A percentile compares a stretch with the other conserved stretches of the same genome.
Evolutionary conservation across 2,888 invertebrate genomes (phyloP).

Genomic region (Oithona nana): DNA sequence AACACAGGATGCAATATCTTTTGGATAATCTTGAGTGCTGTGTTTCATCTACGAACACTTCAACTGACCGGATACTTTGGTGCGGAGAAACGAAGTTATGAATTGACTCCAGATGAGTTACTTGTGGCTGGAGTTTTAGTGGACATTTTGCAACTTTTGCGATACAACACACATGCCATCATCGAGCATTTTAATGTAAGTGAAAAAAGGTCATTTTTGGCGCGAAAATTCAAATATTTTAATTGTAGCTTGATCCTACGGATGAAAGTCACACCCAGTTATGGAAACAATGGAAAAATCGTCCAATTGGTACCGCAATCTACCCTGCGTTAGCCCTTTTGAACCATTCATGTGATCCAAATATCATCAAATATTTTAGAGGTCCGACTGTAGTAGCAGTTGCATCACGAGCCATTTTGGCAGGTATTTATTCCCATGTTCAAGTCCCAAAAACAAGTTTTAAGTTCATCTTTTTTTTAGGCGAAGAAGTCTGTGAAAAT

Average conservation of each 20-base stretch:
- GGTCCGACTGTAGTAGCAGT: background rate
- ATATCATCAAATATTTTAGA: background rate
- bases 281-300: background rate
- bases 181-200: too few relatives aligned
- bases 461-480: background rate
- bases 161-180: constrained; percentile 6
- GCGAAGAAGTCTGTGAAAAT: constrained; percentile 8
- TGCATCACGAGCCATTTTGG: constrained; percentile 2
- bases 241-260: too few relatives aligned
- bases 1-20: background rate
- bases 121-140: background rate
- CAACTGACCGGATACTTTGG: constrained; percentile 11
- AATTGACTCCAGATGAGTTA: background rate
- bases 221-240: too few relatives aligned
- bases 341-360: constrained; percentile 9
- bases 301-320: background rate
- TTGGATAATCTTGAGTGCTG: background rate
- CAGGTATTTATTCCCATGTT: too few relatives aligned
- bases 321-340: constrained; percentile 10
- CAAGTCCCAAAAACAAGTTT: too few relatives aligned
- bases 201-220: too few relatives aligned
- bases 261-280: too few relatives aligned
- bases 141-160: background rate
- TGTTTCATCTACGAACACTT: background rate
- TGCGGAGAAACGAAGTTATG: background rate